Base-by-base conservation (phyloP, 2,888 invertebrate genomes). In the Acanthoscelides obtectus region DNA sequence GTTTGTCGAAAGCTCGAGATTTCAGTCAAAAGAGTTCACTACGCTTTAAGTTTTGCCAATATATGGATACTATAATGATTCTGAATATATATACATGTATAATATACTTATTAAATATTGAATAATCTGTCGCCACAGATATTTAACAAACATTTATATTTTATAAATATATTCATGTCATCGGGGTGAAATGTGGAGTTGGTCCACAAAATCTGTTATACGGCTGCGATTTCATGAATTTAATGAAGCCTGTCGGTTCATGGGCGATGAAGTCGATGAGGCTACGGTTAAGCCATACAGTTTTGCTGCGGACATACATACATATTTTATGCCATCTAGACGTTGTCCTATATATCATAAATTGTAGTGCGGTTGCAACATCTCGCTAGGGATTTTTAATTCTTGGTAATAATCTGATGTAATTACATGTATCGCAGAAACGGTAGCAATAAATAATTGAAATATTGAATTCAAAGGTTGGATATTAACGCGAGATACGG, bases 401-500 rank as follows among this genome's bases (percentile, higher is more conserved):
- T 68, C n/a, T 25, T 70, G 63, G 64, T 64, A 70, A 70, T 70
- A 68, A 71, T 71, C 66, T 22, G 66, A 25, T 66, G 22, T 68
- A 68, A 69, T 71, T 71, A 71, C 66, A 71, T 21, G 66, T 71
- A 71, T 68, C 64, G 64, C 21, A 71, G 68, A 63, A 70, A 70
- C 20, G n/a, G 45, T 64, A 67, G 68, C 63, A 22, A 70, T 70
- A 70, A 72, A 72, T 72, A 68, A 22, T 25, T 69, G 27, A 64
- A 67, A 70, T 64, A 72, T 72, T 25, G 27, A 68, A 69, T 64
- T 67, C 27, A 69, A 72, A 70, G 72, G 72, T 66, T 71, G 27
- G 64, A 65, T 27, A 64, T 12, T 69, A 72, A 70, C 72, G 68
- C 25, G 70, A 12, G 45, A 45, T 66, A 66, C n/a, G 20, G 64